A percentile compares a stretch with the other conserved stretches of the same genome.
Evolutionary conservation across 2,113 vertebrate genomes (phyloP).

Genomic region (Enhydra lutris): DNA sequence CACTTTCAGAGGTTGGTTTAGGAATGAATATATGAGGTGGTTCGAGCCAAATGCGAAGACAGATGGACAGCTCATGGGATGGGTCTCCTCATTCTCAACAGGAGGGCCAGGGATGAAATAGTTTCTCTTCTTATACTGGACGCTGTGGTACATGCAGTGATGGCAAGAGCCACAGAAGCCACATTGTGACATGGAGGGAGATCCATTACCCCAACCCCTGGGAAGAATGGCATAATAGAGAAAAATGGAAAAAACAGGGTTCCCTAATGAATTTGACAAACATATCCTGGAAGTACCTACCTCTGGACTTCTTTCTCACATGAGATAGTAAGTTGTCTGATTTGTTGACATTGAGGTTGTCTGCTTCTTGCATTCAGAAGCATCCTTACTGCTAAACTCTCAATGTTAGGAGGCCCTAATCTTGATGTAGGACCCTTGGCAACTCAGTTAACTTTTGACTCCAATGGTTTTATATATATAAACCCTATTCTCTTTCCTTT

Average conservation of each 20-base stretch:
- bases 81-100: not conserved
- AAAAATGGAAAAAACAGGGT: not conserved
- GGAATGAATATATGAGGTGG: not conserved
- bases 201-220: not conserved
- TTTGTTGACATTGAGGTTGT: not conserved
- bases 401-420: not conserved
- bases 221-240: not conserved
- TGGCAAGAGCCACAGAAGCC: not conserved
- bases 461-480: not conserved
- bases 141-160: not conserved
- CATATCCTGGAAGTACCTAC: not conserved
- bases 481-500: not conserved
- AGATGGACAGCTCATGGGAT: not conserved
- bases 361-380: not conserved
- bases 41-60: not conserved
- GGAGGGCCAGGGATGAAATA: not conserved
- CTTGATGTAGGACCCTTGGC: not conserved
- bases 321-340: not conserved
- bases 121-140: not conserved
- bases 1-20: not conserved
- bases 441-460: not conserved
- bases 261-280: not conserved
- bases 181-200: not conserved
- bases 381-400: not conserved
- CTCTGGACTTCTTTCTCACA: not conserved